phyloP scores from a whole-genome alignment of 2,888 invertebrate species.

The Eupelmus urozonus region DNA sequence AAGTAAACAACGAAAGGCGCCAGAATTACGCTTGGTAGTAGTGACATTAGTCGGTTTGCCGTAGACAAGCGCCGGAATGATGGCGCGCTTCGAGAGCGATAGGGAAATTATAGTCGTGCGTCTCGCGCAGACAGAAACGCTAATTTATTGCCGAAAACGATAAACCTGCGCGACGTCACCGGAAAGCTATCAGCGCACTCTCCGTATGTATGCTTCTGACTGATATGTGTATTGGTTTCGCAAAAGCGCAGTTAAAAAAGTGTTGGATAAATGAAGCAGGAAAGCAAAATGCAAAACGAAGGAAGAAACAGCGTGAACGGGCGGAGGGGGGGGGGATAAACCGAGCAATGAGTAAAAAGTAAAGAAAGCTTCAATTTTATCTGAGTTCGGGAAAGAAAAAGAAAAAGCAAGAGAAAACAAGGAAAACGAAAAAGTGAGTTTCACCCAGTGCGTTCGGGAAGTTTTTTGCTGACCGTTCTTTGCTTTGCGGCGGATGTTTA shows the following conservation, averaged over 20 bases:
- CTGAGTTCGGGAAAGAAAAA: neutral
- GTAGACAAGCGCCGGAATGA: slow-evolving; percentile 44
- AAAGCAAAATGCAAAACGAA: slow-evolving; percentile 20
- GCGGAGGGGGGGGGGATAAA: slow-evolving; percentile 47
- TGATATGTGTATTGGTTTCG: slow-evolving; percentile 29
- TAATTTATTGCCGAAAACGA: slow-evolving; percentile 57
- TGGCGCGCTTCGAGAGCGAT: slow-evolving; percentile 46
- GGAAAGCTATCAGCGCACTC: slow-evolving; percentile 52
- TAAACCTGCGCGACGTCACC: slow-evolving; percentile 54
- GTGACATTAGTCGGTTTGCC: slow-evolving; percentile 43
- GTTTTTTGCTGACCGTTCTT: slow-evolving; percentile 44
- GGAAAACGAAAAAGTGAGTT: slow-evolving; percentile 5
- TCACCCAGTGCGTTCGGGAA: slow-evolving; percentile 23
- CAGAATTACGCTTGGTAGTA: slow-evolving; percentile 29
- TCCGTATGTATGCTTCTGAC: neutral
- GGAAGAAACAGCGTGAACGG: slow-evolving; percentile 15
- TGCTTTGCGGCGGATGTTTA: slow-evolving; percentile 52
- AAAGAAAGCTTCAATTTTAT: slow-evolving; percentile 49
- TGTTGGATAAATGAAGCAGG: slow-evolving; percentile 37
- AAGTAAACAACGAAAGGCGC: slow-evolving; percentile 14
- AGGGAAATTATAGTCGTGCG: slow-evolving; percentile 58
- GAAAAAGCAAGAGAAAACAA: neutral
- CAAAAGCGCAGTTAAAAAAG: slow-evolving; percentile 2
- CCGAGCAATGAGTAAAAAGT: slow-evolving; percentile 37
- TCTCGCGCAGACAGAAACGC: slow-evolving; percentile 56